These are phyloP conservation scores for Spea multiplicata DNA, from an alignment of 2,113 vertebrate species.

Conservation along the genomic window DNA sequence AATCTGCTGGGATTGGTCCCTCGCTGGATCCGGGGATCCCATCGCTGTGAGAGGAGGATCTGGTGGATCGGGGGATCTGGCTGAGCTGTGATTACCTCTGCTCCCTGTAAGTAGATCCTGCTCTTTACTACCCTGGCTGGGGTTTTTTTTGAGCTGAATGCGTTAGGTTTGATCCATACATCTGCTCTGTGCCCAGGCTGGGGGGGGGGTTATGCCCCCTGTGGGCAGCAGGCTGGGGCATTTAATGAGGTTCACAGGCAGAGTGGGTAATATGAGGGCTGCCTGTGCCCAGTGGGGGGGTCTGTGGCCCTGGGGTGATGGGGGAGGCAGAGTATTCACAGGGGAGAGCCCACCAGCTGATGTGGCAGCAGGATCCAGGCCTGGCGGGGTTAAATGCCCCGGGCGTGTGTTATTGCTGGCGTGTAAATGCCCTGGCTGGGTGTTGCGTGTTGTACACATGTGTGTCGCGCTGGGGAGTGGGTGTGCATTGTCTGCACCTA, in stretches of 20 bases:
- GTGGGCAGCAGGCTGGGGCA: conserved; percentile 20
- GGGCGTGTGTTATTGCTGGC: neutral
- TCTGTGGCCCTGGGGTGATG: neutral
- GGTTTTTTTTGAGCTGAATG: neutral
- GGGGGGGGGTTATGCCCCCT: neutral
- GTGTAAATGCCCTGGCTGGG: neutral
- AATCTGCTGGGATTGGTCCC: conserved; percentile 10
- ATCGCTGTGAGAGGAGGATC: neutral
- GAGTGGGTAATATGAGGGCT: conserved; percentile 1
- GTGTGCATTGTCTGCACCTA: conserved; percentile 5
- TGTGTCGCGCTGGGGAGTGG: neutral
- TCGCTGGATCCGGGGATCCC: neutral
- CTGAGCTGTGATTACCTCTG: neutral
- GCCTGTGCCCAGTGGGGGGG: neutral
- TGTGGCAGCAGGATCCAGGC: no score
- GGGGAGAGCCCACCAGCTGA: neutral
- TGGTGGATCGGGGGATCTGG: neutral
- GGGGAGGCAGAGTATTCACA: neutral
- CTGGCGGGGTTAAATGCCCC: neutral
- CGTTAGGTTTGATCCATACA: neutral
- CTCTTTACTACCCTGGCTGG: neutral
- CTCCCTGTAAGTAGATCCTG: neutral
- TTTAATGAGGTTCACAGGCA: conserved; percentile 25
- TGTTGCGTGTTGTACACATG: neutral
- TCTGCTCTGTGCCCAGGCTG: neutral